Conservation (phyloP, 92 coral and sea anemone species). For the Pocillopora meandrina region DNA sequence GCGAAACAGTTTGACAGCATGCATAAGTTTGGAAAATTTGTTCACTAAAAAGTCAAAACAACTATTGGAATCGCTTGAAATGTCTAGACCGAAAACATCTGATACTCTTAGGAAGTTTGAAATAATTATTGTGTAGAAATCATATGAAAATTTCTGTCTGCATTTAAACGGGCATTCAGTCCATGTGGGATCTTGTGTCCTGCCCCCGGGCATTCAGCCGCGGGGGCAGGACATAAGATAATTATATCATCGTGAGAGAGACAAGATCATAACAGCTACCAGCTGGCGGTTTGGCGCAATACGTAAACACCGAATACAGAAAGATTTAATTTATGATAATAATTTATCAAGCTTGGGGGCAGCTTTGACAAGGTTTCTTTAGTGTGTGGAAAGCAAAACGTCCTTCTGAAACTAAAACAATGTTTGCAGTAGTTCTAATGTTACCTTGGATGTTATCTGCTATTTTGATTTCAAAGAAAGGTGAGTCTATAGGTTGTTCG, state of each 20-base stretch:
- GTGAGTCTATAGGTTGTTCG: neutral
- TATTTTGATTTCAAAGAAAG: neutral
- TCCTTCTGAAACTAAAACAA: neutral
- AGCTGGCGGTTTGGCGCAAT: neutral
- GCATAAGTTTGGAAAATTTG: too few species aligned
- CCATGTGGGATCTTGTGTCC: too few species aligned
- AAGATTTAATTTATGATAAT: neutral
- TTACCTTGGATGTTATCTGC: neutral
- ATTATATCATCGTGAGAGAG: neutral
- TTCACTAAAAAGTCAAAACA: too few species aligned
- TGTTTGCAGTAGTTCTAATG: neutral
- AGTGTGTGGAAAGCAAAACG: neutral
- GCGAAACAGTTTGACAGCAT: too few species aligned
- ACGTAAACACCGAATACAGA: neutral
- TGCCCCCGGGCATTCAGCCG: too few species aligned
- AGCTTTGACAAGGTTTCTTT: neutral
- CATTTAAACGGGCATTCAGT: too few species aligned
- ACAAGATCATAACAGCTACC: neutral
- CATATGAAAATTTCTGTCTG: too few species aligned
- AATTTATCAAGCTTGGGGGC: neutral
- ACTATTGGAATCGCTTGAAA: too few species aligned
- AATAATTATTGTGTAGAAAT: too few species aligned
- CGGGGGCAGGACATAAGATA: too few species aligned
- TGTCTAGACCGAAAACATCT: too few species aligned
- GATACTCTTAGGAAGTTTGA: too few species aligned